A percentile compares a stretch with the other conserved stretches of the same genome.
Conservation (phyloP, 2,888 invertebrate species). For the Campoplex capitator region DNA sequence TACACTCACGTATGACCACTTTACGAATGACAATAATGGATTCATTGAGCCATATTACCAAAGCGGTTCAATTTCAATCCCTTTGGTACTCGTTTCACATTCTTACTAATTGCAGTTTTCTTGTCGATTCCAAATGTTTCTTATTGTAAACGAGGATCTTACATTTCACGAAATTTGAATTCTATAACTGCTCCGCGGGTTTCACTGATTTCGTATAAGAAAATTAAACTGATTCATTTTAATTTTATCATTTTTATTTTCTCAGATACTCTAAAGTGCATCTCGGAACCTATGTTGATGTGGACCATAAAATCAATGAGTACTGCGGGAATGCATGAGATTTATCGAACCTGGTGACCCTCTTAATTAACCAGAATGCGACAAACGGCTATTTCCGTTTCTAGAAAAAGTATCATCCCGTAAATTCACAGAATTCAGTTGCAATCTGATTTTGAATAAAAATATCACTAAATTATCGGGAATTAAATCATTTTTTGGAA, state of each 20-base stretch:
- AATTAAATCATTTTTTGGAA: neutral
- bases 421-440: neutral
- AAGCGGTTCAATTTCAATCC: too few species aligned
- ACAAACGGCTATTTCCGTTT: neutral
- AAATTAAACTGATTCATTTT: neutral
- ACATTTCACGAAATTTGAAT: too few species aligned
- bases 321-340: neutral
- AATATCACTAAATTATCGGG: neutral
- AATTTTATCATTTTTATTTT: too few species aligned
- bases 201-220: neutral
- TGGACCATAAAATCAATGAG: neutral
- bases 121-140: too few species aligned
- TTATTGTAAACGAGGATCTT: too few species aligned
- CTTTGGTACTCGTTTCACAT: too few species aligned
- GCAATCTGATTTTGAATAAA: too few species aligned
- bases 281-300: neutral
- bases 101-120: too few species aligned
- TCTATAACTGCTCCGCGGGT: too few species aligned
- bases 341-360: neutral
- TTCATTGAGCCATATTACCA: too few species aligned
- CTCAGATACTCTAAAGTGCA: too few species aligned
- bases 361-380: neutral
- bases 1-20: neutral
- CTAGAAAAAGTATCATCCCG: neutral
- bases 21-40: too few species aligned